Evolutionary conservation across 2,113 vertebrate species (phyloP).

Genomic region (Progne subis): DNA sequence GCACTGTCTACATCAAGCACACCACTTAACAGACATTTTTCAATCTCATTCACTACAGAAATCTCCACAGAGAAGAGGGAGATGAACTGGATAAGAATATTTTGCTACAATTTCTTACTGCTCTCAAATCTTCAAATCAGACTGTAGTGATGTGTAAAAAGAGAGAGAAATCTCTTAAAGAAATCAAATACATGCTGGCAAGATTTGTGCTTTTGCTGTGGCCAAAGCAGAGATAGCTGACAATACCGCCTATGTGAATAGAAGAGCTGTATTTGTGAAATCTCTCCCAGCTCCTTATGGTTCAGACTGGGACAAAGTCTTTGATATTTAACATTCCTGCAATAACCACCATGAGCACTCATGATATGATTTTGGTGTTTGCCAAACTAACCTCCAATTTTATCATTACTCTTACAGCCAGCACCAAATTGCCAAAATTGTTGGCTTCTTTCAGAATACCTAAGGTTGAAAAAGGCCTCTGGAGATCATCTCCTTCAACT

Average conservation of each 20-base stretch:
- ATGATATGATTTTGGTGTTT: background rate
- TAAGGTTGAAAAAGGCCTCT: background rate
- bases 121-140: background rate
- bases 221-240: background rate
- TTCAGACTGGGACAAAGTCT: background rate
- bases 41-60: slow-evolving; percentile 9
- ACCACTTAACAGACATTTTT: slow-evolving; percentile 16
- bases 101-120: background rate
- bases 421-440: background rate
- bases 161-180: background rate
- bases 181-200: background rate
- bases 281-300: background rate
- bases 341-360: background rate
- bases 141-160: background rate
- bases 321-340: background rate
- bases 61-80: background rate
- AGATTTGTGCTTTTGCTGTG: background rate
- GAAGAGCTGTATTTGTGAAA: background rate
- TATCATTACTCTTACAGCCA: background rate
- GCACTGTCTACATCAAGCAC: slow-evolving; percentile 12
- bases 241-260: background rate
- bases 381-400: slow-evolving; percentile 77
- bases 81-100: background rate
- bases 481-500: background rate
- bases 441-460: background rate